Conservation (phyloP, 2,113 vertebrate genomes). For the Podarcis cretensis region DNA sequence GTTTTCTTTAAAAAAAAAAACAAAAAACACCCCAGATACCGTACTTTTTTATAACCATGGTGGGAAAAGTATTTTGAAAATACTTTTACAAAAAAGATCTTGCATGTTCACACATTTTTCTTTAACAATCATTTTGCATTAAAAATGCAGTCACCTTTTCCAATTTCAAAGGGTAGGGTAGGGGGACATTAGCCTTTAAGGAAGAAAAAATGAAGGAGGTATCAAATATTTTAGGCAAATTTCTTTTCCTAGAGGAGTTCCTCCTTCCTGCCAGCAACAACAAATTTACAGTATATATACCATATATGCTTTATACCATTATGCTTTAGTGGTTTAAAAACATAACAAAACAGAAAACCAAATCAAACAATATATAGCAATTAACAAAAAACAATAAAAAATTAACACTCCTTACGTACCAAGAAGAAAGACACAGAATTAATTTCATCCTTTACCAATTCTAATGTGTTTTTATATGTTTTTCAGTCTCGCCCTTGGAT, state of each 20-base stretch:
- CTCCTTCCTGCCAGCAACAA: background rate
- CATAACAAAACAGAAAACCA: no score
- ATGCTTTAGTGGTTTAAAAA: no score
- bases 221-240: background rate
- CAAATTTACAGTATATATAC: background rate
- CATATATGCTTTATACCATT: no score
- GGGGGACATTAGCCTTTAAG: background rate
- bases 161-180: background rate
- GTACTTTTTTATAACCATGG: constrained; percentile 28
- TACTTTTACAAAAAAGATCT: background rate
- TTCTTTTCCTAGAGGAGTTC: background rate
- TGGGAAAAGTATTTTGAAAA: constrained; percentile 46
- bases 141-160: constrained; percentile 33
- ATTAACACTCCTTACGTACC: no score
- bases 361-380: no score
- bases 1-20: background rate
- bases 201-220: background rate
- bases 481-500: background rate
- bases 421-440: no score
- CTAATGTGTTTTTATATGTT: background rate
- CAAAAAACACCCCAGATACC: constrained; percentile 34
- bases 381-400: no score
- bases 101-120: constrained; percentile 47
- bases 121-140: constrained; percentile 56
- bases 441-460: no score